These are phyloP conservation scores for Gymnocheta viridis DNA, from an alignment of 2,888 invertebrate genomes.

Conservation along the genomic window DNA sequence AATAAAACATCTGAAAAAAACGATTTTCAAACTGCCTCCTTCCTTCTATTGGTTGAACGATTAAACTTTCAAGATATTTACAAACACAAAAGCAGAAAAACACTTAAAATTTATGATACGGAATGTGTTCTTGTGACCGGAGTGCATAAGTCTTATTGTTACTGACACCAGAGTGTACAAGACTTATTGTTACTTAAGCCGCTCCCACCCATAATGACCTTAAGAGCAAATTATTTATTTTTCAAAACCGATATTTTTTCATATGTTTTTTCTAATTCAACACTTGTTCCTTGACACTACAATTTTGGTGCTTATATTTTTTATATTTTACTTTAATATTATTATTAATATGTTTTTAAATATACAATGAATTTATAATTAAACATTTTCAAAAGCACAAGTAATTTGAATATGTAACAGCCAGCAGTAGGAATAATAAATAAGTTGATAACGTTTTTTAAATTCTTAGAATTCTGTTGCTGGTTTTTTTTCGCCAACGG, in stretches of 20 bases:
- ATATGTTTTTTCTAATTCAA: constrained; percentile 1
- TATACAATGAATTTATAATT: constrained; percentile 27
- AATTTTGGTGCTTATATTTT: constrained; percentile 43
- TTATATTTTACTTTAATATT: not conserved
- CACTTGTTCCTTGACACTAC: constrained; percentile 49
- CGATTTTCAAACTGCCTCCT: not conserved
- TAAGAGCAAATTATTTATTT: constrained; percentile 50
- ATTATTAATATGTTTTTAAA: constrained; percentile 14
- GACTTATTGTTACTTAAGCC: constrained; percentile 20
- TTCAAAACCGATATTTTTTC: constrained; percentile 26
- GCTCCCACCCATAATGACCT: constrained; percentile 64
- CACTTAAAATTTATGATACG: not conserved
- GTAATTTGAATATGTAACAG: constrained; percentile 24
- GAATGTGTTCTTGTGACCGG: not conserved
- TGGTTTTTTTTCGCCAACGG: constrained; percentile 30
- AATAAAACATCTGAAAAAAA: not conserved
- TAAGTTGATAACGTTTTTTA: not conserved
- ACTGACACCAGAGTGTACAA: not conserved
- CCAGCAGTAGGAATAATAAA: not conserved
- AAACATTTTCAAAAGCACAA: not conserved
- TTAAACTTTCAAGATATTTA: constrained; percentile 43
- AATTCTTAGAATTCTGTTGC: constrained; percentile 37
- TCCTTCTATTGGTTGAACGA: not conserved
- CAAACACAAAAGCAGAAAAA: not conserved
- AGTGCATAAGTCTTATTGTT: not conserved